These are phyloP conservation scores for Caerostris extrusa DNA, from an alignment of 1,140 invertebrate species.

Conservation along the genomic window DNA sequence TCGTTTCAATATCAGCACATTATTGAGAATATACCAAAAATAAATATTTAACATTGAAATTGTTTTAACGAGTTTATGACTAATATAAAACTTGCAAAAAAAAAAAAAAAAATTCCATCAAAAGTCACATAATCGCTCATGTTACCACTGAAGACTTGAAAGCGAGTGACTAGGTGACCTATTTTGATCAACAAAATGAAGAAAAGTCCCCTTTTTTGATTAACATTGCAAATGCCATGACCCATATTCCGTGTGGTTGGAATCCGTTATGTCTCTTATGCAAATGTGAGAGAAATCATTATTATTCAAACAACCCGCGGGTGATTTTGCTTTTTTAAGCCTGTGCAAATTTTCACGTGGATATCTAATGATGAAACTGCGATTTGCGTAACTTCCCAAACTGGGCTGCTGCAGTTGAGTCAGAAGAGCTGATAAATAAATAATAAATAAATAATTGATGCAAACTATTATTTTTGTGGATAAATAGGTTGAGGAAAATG, in stretches of 20 bases:
- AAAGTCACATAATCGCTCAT: neutral
- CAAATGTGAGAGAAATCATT: conserved; percentile 4
- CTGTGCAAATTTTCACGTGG: neutral
- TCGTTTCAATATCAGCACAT: no score
- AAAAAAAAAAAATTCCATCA: neutral
- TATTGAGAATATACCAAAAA: no score
- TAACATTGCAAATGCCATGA: conserved; percentile 1
- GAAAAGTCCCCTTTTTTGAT: conserved; percentile 16
- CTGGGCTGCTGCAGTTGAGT: neutral
- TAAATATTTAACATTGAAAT: no score
- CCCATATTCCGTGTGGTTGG: neutral
- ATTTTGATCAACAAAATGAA: conserved; percentile 16
- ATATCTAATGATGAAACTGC: neutral
- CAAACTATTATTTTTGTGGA: no score
- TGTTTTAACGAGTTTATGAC: no score
- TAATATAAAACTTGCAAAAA: no score
- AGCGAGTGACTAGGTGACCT: neutral
- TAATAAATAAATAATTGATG: no score
- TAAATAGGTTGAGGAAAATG: no score
- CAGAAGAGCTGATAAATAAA: neutral
- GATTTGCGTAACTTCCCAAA: neutral
- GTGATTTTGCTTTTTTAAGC: neutral
- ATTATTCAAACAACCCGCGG: neutral
- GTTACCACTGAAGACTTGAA: neutral
- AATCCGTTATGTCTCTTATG: neutral